These are phyloP conservation scores for Leucozona laternaria DNA, from an alignment of 2,888 invertebrate species.

Conservation along the genomic window DNA sequence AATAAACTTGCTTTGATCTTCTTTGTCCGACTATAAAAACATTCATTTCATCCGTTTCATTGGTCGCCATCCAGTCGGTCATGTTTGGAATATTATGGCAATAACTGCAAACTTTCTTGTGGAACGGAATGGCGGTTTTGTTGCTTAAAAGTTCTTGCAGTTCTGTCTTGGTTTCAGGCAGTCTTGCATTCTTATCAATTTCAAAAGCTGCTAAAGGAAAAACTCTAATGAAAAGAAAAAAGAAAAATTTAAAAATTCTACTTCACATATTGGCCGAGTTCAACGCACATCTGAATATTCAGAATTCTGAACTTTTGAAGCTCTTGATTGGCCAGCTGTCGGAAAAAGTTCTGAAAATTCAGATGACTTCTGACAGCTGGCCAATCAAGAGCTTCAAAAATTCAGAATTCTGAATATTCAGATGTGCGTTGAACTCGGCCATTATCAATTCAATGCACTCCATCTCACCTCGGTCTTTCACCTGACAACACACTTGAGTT, in stretches of 20 bases:
- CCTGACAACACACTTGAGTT: constrained; percentile 85
- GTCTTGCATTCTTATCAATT: constrained; percentile 84
- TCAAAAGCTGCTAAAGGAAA: constrained; percentile 94
- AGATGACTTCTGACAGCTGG: no score
- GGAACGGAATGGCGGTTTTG: constrained; percentile 77
- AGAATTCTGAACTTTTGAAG: no score
- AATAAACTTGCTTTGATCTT: constrained; percentile 88
- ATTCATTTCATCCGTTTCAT: constrained; percentile 63
- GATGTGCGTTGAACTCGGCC: no score
- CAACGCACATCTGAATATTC: no score
- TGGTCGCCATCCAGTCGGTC: constrained; percentile 74
- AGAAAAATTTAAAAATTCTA: neutral
- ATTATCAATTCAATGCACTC: neutral
- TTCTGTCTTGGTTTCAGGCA: constrained; percentile 78
- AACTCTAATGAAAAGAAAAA: constrained; percentile 84
- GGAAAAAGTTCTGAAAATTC: no score
- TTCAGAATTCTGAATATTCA: no score
- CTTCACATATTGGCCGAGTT: no score
- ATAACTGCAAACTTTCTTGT: constrained; percentile 76
- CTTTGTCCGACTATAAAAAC: constrained; percentile 90
- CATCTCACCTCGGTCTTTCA: constrained; percentile 32
- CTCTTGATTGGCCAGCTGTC: no score
- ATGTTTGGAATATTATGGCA: constrained; percentile 78
- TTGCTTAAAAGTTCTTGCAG: constrained; percentile 75
- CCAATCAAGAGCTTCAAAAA: no score